Evolutionary conservation across 92 coral and sea anemone genomes (phyloP), one percentile per base, ranked within the genome.

Genomic region (Actinostola sp.): DNA sequence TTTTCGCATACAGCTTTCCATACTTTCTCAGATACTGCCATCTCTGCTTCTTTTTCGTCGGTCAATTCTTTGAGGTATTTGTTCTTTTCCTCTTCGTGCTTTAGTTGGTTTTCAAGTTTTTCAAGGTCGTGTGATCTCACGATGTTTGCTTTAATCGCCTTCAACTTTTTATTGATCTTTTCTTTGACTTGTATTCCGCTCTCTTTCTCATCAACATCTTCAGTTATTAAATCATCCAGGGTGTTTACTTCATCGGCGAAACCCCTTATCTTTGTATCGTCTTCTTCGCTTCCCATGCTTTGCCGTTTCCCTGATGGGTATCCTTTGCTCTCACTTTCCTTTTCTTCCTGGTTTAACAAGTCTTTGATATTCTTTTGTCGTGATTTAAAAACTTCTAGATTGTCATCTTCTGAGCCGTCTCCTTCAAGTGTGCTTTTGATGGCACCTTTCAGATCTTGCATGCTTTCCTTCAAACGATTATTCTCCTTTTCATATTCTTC

Each of bases 121-220:
- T 85, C 92, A 14, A 93, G 70, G 23, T 88, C 84, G 41, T 83
- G 89, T 14, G 66, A 46, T 62, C 71, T 73, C 38, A 45, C 33
- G 19, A 61, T 75, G 26, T 71, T 69, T 28, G 50, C 63, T 8
- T 67, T 63, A 7, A 81, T 28, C 10, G 32, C 67, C 43, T 58
- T 70, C 50, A 86, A 26, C 38, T 56, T 75, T 12, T 81, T 49
- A 38, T 65, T 80, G 8, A 86, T 0, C 28, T 65, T 53, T 21
- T 81, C 71, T 27, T 86, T 73, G 14, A 28, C 32, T 30, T 67
- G 16, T 33, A 69, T 70, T 20, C 53, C 69, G 41, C 36, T 68
- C 15, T 30, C 76, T 3, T 43, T 65, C 21, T 78, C 60, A 10
- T 23, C 53, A 9, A 48, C 8, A 8, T 60, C 70, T 24, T 68